These are phyloP conservation scores for Rotaria magnacalcarata DNA, from an alignment of 2,888 invertebrate genomes.

Conservation along the genomic window DNA sequence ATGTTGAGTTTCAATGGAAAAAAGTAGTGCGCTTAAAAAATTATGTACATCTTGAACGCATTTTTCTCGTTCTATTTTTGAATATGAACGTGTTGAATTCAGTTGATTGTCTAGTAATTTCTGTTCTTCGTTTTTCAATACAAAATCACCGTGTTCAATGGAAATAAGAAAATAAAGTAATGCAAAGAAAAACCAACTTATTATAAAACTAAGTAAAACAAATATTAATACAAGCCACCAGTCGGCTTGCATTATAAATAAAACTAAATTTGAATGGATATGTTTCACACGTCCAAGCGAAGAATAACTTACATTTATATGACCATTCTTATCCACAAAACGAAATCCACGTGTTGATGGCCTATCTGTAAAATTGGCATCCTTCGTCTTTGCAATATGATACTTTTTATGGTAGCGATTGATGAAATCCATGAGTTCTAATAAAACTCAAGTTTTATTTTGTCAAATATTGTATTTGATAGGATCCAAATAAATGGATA, in stretches of 20 bases:
- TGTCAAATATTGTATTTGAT: not conserved
- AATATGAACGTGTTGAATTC: not conserved
- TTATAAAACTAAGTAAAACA: conserved; percentile 36
- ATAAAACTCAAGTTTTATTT: no score
- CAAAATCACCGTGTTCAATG: conserved; percentile 41
- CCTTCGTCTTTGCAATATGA: not conserved
- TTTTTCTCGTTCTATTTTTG: not conserved
- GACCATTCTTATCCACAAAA: conserved; percentile 17
- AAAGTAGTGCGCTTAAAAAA: conserved; percentile 67
- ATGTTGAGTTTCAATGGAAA: conserved; percentile 91
- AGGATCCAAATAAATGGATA: not conserved
- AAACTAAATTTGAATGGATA: not conserved
- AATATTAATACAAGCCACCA: not conserved
- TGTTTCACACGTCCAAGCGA: not conserved
- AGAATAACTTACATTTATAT: not conserved
- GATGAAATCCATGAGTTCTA: not conserved
- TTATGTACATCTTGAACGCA: conserved; percentile 31
- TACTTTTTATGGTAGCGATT: not conserved
- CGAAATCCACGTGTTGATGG: not conserved
- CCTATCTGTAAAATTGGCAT: not conserved
- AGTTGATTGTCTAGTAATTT: not conserved
- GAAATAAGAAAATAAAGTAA: conserved; percentile 35
- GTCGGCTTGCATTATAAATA: conserved; percentile 5
- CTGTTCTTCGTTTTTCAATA: conserved; percentile 46
- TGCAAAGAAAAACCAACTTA: conserved; percentile 44